Evolutionary conservation across 2,113 vertebrate genomes (phyloP).

Genomic region (Andinoacara biseriatus): DNA sequence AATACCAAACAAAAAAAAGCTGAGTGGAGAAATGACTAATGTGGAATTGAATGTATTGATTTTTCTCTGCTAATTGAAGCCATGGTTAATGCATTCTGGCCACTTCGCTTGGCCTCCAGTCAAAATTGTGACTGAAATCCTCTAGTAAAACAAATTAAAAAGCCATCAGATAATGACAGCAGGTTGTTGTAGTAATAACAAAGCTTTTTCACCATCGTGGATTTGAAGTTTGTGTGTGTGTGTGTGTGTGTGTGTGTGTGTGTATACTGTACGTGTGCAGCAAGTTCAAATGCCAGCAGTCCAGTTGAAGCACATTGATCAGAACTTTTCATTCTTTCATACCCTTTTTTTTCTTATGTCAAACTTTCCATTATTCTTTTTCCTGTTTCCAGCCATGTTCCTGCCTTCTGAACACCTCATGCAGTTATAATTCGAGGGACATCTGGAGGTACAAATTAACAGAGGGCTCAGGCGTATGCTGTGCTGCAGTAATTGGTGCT

Average conservation of each 20-base stretch:
- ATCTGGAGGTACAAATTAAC: constrained; percentile 58
- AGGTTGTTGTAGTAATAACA: constrained; percentile 50
- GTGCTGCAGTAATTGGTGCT: constrained; percentile 37
- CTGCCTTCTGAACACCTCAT: constrained; percentile 30
- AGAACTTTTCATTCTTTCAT: background rate
- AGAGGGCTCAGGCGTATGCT: background rate
- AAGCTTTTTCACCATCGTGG: constrained; percentile 25
- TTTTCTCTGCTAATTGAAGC: constrained; percentile 54
- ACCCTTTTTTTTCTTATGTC: background rate
- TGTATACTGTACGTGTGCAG: constrained; percentile 1
- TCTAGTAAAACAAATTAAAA: constrained; percentile 61
- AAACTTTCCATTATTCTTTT: background rate
- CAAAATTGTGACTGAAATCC: constrained; percentile 44
- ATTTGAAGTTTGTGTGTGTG: constrained; percentile 6
- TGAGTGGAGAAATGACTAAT: constrained; percentile 63
- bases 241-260: background rate
- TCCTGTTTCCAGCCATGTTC: background rate
- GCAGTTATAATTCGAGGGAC: constrained; percentile 45
- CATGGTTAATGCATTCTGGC: constrained; percentile 30
- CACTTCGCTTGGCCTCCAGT: constrained; percentile 42
- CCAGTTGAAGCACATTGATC: background rate
- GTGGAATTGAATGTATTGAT: constrained; percentile 70
- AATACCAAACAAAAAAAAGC: constrained; percentile 44
- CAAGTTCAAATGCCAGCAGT: constrained; percentile 14
- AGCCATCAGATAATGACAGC: constrained; percentile 44